Conservation (phyloP, 2,888 invertebrate species). For the Chironomus tentans region DNA sequence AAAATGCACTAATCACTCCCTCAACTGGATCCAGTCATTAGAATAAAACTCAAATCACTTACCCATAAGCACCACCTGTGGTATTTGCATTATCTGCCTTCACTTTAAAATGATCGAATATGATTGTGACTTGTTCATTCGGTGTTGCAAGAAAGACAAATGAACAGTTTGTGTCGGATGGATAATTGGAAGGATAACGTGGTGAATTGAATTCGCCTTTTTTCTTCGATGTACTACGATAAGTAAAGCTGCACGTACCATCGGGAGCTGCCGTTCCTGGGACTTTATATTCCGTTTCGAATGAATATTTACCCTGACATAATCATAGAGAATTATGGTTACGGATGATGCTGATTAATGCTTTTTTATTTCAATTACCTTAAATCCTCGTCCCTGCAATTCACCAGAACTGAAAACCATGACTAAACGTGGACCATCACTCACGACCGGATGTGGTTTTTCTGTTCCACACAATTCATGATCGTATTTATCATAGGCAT, state of each 20-base stretch:
- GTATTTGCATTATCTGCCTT: slow-evolving; percentile 71
- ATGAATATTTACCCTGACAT: slow-evolving; percentile 43
- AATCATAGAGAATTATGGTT: not conserved
- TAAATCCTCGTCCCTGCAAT: slow-evolving; percentile 81
- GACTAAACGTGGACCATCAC: slow-evolving; percentile 85
- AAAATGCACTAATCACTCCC: too few species aligned
- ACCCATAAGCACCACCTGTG: slow-evolving; percentile 68
- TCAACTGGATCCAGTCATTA: not conserved
- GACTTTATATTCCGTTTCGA: slow-evolving; percentile 75
- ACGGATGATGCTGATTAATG: not conserved
- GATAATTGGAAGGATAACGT: slow-evolving; percentile 93
- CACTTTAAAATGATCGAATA: slow-evolving; percentile 87
- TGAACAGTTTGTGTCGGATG: slow-evolving; percentile 88
- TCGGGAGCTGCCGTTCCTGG: slow-evolving; percentile 90
- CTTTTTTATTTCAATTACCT: slow-evolving; percentile 43
- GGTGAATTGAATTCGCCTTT: slow-evolving; percentile 92
- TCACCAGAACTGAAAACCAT: slow-evolving; percentile 94
- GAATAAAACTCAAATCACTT: slow-evolving; percentile 32
- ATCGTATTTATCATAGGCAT: slow-evolving; percentile 89
- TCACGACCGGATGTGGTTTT: slow-evolving; percentile 71
- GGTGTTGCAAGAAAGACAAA: slow-evolving; percentile 80
- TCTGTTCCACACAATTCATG: slow-evolving; percentile 76
- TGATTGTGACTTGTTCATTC: slow-evolving; percentile 81
- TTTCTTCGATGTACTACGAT: slow-evolving; percentile 77
- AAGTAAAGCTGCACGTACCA: slow-evolving; percentile 85